A percentile compares a stretch with the other conserved stretches of the same genome.
These are phyloP conservation scores for Capitella teleta DNA, from an alignment of 1,140 invertebrate genomes.

Conservation along the genomic window DNA sequence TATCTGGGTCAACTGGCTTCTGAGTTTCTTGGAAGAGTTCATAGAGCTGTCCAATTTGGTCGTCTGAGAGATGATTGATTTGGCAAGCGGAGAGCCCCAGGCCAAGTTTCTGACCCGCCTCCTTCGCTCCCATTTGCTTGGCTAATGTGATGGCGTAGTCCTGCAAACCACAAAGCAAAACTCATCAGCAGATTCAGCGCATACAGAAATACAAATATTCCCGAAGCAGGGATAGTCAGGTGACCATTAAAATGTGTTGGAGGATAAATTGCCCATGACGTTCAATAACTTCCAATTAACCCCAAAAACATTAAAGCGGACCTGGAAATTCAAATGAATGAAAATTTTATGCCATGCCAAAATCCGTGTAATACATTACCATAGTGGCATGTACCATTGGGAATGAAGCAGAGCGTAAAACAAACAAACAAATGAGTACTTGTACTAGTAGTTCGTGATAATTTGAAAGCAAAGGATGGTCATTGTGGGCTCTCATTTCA, in stretches of 20 bases:
- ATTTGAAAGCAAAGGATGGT: too few relatives aligned
- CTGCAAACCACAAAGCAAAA: constrained; percentile 42
- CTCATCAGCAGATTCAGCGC: neutral
- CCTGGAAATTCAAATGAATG: neutral
- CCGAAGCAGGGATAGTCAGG: neutral
- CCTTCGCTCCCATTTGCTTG: constrained; percentile 57
- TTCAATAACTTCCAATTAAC: neutral
- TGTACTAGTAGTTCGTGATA: too few relatives aligned
- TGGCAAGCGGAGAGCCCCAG: constrained; percentile 49
- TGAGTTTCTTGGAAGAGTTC: constrained; percentile 51
- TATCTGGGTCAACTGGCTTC: too few relatives aligned
- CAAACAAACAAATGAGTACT: too few relatives aligned
- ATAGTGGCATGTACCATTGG: too few relatives aligned
- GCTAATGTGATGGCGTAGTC: constrained; percentile 61
- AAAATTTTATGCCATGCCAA: neutral
- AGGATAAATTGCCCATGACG: neutral
- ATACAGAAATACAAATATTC: neutral
- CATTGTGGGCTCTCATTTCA: too few relatives aligned
- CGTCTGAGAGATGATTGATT: constrained; percentile 61
- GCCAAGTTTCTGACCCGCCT: constrained; percentile 49
- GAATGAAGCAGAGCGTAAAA: too few relatives aligned
- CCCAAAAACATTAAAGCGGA: neutral
- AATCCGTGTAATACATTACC: too few relatives aligned
- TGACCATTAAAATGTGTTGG: neutral
- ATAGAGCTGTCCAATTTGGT: constrained; percentile 70